phyloP scores from a whole-genome alignment of 2,888 invertebrate species.

The Lasiommata megera region DNA sequence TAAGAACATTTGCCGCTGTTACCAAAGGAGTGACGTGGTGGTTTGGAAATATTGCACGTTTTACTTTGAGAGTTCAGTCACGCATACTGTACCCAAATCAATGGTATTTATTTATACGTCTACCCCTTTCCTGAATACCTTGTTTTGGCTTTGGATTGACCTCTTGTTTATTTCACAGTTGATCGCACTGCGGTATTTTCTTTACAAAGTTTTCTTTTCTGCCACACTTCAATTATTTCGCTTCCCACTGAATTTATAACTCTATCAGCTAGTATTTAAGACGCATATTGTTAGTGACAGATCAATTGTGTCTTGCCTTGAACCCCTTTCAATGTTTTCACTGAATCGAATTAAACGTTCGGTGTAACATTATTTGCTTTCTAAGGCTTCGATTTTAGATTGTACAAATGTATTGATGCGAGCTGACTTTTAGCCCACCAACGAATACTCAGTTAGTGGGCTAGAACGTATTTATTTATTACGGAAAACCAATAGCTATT shows the following conservation, averaged over 20 bases:
- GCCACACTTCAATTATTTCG: conserved; percentile 3
- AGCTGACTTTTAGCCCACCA: neutral
- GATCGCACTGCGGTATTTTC: conserved; percentile 32
- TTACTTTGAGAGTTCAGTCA: conserved; percentile 21
- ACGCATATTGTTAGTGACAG: neutral
- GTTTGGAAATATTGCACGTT: neutral
- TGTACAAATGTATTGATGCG: neutral
- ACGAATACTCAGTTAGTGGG: too few species aligned
- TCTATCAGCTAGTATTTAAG: neutral
- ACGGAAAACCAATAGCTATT: too few species aligned
- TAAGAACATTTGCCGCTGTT: too few species aligned
- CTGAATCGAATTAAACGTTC: conserved; percentile 15
- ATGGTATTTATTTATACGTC: conserved; percentile 30
- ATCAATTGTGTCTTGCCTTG: conserved; percentile 1
- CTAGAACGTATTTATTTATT: too few species aligned
- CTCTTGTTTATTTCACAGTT: conserved; percentile 35
- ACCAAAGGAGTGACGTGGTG: neutral
- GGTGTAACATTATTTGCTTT: conserved; percentile 15
- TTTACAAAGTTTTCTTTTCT: conserved; percentile 25
- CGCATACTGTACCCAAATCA: conserved; percentile 22
- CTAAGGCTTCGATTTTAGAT: conserved; percentile 1
- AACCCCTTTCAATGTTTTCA: conserved; percentile 18
- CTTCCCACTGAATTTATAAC: conserved; percentile 5
- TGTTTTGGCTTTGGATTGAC: conserved; percentile 30
- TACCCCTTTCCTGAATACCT: conserved; percentile 23